Evolutionary conservation across 2,888 invertebrate species (phyloP), one percentile per base, ranked within the genome.

Genomic region (Metopia argyrocephala): DNA sequence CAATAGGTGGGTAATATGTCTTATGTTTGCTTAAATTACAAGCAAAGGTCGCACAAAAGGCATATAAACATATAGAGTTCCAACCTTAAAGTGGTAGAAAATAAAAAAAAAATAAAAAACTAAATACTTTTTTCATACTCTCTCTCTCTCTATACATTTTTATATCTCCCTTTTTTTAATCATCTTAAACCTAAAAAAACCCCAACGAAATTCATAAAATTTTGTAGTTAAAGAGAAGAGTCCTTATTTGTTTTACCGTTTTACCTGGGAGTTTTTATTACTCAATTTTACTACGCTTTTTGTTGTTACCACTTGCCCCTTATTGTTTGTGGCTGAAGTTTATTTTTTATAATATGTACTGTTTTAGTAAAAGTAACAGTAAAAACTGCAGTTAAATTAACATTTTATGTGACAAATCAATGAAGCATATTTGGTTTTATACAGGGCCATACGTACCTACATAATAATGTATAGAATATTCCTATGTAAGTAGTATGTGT

Each of bases 351-450:
- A 48, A 5, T n/a, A 12, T 73, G 28, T 65, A 57, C 56, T 71
- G 5, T 21, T 28, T 75, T 48, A 28, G 28, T 38, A 50, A 66
- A 56, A 66, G 56, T 61, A 56, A 56, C 61, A 46, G 46, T 50
- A 48, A 62, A 71, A 82, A 65, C 28, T 81, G 73, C 69, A 78
- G 65, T 78, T 81, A 78, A 81, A 80, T 82, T 73, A 64, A 82
- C 76, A 83, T 79, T 83, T 83, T 80, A 75, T 83, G 82, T 78
- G 74, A 83, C 82, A 84, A 84, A 83, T 80, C 84, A 83, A 83
- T 83, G 80, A 74, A 71, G 75, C 80, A 74, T 74, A 68, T 45
- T 75, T 69, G 31, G 62, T 31, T 25, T 56, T 38, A 38, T 52
- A 6, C 5, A 48, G 12, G 48, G n/a, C n/a, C 48, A 48, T 18